These are phyloP conservation scores for Odocoileus virginianus DNA, from an alignment of 2,113 vertebrate genomes.

Conservation along the genomic window DNA sequence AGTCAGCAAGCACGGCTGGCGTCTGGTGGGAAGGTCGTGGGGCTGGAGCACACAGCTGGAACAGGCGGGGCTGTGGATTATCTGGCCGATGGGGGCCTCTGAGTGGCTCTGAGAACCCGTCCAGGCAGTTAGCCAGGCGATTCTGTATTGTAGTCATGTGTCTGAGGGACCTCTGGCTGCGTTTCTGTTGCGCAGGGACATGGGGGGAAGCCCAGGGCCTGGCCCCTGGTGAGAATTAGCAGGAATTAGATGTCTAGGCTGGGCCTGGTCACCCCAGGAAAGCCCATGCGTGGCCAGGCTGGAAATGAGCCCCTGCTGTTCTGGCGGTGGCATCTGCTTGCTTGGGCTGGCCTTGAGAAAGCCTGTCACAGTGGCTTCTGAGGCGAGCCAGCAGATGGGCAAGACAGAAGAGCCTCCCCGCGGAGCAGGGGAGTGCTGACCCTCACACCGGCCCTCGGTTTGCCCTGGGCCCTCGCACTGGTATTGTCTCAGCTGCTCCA, in stretches of 20 bases:
- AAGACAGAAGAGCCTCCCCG: neutral
- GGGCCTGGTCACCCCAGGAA: neutral
- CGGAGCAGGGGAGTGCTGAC: neutral
- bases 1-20: neutral
- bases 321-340: conserved; percentile 12
- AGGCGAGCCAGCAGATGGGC: conserved; percentile 8
- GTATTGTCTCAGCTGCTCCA: neutral
- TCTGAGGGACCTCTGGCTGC: neutral
- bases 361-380: conserved; percentile 29
- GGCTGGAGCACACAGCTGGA: neutral
- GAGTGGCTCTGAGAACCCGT: neutral
- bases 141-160: neutral
- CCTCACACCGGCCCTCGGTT: neutral
- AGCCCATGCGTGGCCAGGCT: neutral
- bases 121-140: neutral
- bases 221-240: neutral
- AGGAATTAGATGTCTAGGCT: neutral
- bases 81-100: neutral
- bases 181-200: neutral
- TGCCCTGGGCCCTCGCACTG: neutral
- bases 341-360: conserved; percentile 28
- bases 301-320: conserved; percentile 25
- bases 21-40: neutral
- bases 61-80: neutral
- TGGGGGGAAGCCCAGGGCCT: neutral